phyloP scores from a whole-genome alignment of 2,113 vertebrate genomes.

The Circaetus gallicus region DNA sequence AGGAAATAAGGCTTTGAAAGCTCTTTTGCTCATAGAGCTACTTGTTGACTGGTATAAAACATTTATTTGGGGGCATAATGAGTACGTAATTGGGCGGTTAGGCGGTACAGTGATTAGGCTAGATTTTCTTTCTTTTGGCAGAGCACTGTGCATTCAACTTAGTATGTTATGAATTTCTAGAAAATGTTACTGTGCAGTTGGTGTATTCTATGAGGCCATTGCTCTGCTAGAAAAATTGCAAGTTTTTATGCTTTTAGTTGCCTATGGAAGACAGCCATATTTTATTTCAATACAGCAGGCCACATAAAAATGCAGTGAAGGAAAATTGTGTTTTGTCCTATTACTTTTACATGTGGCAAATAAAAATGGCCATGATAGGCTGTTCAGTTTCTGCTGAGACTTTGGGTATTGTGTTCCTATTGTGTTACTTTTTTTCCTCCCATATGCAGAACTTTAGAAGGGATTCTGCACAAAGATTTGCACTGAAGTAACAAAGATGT shows the following conservation, averaged over 20 bases:
- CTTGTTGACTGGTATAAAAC: neutral
- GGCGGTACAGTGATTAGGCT: neutral
- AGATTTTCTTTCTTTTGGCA: neutral
- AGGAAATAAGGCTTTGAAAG: neutral
- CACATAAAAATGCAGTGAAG: neutral
- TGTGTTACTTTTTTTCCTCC: neutral
- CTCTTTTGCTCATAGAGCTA: neutral
- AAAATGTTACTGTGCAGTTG: neutral
- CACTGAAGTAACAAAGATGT: neutral
- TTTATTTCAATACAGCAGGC: conserved; percentile 16
- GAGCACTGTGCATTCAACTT: neutral
- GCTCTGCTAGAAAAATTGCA: neutral
- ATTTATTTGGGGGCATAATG: neutral
- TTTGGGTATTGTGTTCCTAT: neutral
- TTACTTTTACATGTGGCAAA: neutral
- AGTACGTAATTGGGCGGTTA: neutral
- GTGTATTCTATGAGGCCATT: conserved; percentile 5
- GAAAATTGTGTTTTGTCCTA: neutral
- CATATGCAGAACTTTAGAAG: neutral
- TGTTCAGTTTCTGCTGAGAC: neutral
- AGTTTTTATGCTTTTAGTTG: neutral
- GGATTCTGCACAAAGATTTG: neutral
- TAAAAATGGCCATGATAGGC: neutral
- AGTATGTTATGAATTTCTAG: neutral
- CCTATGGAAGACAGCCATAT: neutral